Percentiles rank a stretch among this genome's conserved stretches.
These are phyloP conservation scores for Drosophila varians DNA, from an alignment of 1,140 invertebrate genomes.

Conservation along the genomic window DNA sequence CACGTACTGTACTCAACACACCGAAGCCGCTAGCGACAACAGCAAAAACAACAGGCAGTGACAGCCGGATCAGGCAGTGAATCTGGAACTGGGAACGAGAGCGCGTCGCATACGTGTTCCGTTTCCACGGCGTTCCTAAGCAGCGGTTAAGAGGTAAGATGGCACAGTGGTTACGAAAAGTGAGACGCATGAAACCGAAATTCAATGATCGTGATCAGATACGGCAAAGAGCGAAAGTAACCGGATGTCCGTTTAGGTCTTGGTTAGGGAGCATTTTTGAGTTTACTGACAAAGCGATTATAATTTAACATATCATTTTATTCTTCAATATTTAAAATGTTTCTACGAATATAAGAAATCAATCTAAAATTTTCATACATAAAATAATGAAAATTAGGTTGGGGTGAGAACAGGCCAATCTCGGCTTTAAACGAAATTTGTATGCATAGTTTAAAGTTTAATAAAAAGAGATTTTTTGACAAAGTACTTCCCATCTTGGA, in stretches of 20 bases:
- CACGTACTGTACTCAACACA: conserved; percentile 75
- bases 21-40: conserved; percentile 52
- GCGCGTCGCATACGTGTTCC: conserved; percentile 47
- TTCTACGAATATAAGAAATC: too few species aligned
- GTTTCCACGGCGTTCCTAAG: conserved; percentile 48
- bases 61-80: conserved; percentile 59
- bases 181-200: conserved; percentile 29
- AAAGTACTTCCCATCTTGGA: too few species aligned
- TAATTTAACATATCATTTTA: too few species aligned
- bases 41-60: conserved; percentile 38
- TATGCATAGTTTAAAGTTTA: too few species aligned
- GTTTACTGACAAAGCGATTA: too few species aligned
- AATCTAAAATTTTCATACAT: too few species aligned
- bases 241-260: conserved; percentile 12
- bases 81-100: conserved; percentile 12
- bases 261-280: neutral
- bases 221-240: conserved; percentile 30
- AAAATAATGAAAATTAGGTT: too few species aligned
- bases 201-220: conserved; percentile 4
- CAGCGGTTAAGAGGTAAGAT: conserved; percentile 32
- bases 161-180: conserved; percentile 56
- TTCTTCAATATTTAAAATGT: too few species aligned
- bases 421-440: too few species aligned
- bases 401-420: too few species aligned
- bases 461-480: too few species aligned